Evolutionary conservation across 2,888 invertebrate genomes (phyloP).

Genomic region (Lucinisca nassula): DNA sequence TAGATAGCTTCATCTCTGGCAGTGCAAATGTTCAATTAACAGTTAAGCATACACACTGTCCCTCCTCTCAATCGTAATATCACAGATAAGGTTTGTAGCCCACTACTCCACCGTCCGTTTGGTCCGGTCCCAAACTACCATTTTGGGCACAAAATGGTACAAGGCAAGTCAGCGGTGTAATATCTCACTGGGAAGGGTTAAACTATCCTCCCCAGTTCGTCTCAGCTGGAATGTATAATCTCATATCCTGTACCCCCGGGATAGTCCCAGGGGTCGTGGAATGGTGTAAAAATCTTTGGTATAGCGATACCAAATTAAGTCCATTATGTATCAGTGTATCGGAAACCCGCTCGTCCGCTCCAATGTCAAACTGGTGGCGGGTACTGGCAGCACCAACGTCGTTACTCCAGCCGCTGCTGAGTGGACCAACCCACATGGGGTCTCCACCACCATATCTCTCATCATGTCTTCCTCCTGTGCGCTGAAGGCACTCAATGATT

Average conservation of each 20-base stretch:
- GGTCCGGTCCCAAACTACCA: constrained; percentile 8
- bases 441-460: neutral
- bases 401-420: neutral
- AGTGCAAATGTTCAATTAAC: constrained; percentile 6
- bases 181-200: neutral
- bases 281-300: neutral
- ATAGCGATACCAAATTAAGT: constrained; percentile 7
- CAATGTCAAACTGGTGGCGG: neutral
- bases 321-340: neutral
- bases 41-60: neutral
- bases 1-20: neutral
- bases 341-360: neutral
- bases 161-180: neutral
- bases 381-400: constrained; percentile 8
- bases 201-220: neutral
- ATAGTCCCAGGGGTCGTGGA: neutral
- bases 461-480: constrained; percentile 14
- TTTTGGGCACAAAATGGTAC: neutral
- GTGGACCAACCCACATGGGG: neutral
- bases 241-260: constrained; percentile 5
- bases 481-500: constrained; percentile 28
- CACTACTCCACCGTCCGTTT: neutral
- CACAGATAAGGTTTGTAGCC: neutral
- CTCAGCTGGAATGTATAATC: neutral
- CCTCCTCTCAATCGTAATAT: neutral